Evolutionary conservation across 2,797 vertebrate species (phyloP), one percentile per base, ranked within the genome.

Genomic region (Oreochromis grahami): DNA sequence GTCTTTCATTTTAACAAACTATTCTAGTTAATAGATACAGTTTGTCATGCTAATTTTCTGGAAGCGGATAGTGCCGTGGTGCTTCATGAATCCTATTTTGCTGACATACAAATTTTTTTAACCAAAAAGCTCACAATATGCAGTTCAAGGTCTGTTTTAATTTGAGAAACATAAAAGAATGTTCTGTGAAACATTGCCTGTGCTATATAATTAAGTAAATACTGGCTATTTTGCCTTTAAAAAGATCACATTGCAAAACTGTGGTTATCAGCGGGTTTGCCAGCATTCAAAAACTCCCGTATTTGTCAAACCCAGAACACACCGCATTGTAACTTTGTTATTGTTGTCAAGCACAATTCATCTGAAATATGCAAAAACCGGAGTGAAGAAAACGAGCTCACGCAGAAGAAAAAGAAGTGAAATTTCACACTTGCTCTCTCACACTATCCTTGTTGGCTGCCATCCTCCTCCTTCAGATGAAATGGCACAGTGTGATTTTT

Each of bases 401-500:
- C 4, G 10, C 6, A 77, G 53, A 21, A 34, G 45, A 55, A 58
- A 26, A 43, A 48, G 17, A 79, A 63, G 13, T 19, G 29, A 21
- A 63, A 60, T 55, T 65, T 34, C 41, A 82, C 81, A 83, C 86
- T 87, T 51, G 76, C 58, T 36, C 36, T 50, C 24, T 72, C 77
- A 41, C 70, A 19, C 24, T 63, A 74, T 50, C 83, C 83, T 65
- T 34, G 38, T 50, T 77, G 83, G 76, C 78, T 65, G 74, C 77
- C 29, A 21, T 77, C 36, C 70, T 87, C 74, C 70, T 58, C 41
- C 81, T 45, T 85, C 80, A 80, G 48, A 84, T 85, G 81, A 70
- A 72, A 52, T 76, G 81, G 72, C 13, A 72, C 77, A 55, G 76
- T 90, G 83, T 85, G 84, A 88, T 83, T 93, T 77, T 63, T 82